Percentiles rank a stretch among this genome's conserved stretches.
phyloP scores from a whole-genome alignment of 1,140 invertebrate species.

The Himalopsyche phryganea region DNA sequence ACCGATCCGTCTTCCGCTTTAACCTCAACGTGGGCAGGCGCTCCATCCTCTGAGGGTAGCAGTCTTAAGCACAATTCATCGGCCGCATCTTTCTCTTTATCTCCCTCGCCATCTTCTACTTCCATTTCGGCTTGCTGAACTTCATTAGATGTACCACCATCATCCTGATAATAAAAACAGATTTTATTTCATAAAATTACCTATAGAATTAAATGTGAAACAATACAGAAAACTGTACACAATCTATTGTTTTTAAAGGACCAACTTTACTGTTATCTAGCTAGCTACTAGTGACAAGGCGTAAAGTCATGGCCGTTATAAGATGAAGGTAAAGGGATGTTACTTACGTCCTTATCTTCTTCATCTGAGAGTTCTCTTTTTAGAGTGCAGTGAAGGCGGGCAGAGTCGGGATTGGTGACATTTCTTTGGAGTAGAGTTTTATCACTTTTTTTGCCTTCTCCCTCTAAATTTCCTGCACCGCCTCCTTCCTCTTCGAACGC shows the following conservation, averaged over 20 bases:
- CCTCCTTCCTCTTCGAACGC: slow-evolving; percentile 6
- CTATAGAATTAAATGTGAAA: too few species aligned
- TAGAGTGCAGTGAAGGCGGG: slow-evolving; percentile 23
- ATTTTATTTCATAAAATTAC: too few species aligned
- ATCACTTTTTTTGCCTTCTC: neutral
- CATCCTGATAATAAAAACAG: too few species aligned
- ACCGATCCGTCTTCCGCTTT: slow-evolving; percentile 46
- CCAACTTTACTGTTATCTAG: too few species aligned
- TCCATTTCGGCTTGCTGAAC: neutral
- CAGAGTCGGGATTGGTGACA: neutral
- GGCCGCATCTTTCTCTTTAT: neutral
- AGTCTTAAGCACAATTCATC: slow-evolving; percentile 18
- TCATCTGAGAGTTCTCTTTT: slow-evolving; percentile 22
- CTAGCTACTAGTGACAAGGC: too few species aligned
- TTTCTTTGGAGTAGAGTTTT: slow-evolving; percentile 14
- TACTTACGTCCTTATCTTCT: neutral
- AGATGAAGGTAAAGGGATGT: too few species aligned
- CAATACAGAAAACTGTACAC: too few species aligned
- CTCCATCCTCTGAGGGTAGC: slow-evolving; percentile 30
- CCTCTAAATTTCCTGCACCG: slow-evolving; percentile 3
- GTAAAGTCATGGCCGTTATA: too few species aligned
- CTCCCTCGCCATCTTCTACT: neutral
- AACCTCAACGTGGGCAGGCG: slow-evolving; percentile 45
- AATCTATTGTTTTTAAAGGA: too few species aligned
- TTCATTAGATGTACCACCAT: too few species aligned